Evolutionary conservation across 2,888 invertebrate species (phyloP), one percentile per base, ranked within the genome.

Genomic region (Masnerella sp.): DNA sequence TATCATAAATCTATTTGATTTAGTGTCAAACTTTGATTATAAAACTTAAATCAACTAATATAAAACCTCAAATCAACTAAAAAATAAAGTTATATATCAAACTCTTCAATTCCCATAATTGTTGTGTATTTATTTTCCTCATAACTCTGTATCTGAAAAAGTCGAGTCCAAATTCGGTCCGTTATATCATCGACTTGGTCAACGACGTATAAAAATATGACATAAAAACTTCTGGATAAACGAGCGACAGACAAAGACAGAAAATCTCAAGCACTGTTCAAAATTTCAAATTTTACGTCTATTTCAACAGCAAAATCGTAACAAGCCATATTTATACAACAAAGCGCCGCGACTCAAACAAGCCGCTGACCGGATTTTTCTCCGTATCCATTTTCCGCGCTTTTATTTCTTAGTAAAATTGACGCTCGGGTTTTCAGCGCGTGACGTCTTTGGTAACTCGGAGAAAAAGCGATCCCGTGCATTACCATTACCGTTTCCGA

Each of bases 401-500:
- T 43, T 49, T 56, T 54, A 54, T 72, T 49, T 67, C 45, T 61
- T 54, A 45, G 59, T 45, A 25, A 65, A 45, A 52, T 47, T 47
- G 65, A 58, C 38, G 36, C 28, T 28, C 32, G 47, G 18, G 40
- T 61, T 72, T 58, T 45, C 58, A 45, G 20, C 18, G 28, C 12
- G 42, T 34, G 64, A 65, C 64, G 59, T 71, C 64, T 59, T 72
- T 47, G 64, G 58, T 28, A 59, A 72, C 34, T 49, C 36, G 36
- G n/a, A 42, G 62, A 58, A 72, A 67, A 61, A 59, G 56, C 43
- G 28, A n/a, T 56, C 61, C 18, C 62, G 49, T 12, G 67, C 61
- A 56, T 67, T 61, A 49, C 56, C 56, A 56, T 61, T 61, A 67
- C 67, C 59, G 62, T 68, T 73, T 73, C 20, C 59, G 40, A 73